A percentile compares a stretch with the other conserved stretches of the same genome.
Evolutionary conservation across 1,140 invertebrate genomes (phyloP).

Genomic region (Hirudo medicinalis): DNA sequence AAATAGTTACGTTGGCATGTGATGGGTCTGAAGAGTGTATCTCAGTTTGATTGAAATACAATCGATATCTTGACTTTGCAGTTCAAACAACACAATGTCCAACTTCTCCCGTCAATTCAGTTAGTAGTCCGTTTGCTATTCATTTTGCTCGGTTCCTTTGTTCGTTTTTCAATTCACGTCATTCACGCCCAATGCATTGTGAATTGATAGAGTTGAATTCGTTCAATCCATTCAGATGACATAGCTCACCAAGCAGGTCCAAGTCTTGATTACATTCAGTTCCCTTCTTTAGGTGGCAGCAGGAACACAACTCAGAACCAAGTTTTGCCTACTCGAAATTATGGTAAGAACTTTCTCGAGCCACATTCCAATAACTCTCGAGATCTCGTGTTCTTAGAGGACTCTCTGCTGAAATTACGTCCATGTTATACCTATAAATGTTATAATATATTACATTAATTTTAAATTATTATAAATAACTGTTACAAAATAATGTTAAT

Average conservation of each 20-base stretch:
- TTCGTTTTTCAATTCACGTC: background rate
- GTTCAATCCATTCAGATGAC: background rate
- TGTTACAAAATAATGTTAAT: too few relatives aligned
- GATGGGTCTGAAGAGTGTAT: background rate
- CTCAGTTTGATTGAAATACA: background rate
- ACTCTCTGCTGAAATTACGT: background rate
- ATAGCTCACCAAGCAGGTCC: slow-evolving; percentile 8
- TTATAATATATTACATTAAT: too few relatives aligned
- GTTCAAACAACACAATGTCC: background rate
- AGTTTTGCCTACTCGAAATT: slow-evolving; percentile 15
- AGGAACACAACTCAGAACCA: slow-evolving; percentile 15
- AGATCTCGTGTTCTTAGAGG: background rate
- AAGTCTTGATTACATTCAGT: slow-evolving; percentile 14
- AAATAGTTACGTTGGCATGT: background rate
- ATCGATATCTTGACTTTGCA: background rate
- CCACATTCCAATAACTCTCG: background rate
- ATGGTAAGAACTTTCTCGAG: background rate
- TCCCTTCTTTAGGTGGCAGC: slow-evolving; percentile 13
- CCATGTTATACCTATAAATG: background rate
- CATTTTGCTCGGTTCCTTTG: background rate
- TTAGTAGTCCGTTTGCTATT: slow-evolving; percentile 2
- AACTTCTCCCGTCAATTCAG: slow-evolving; percentile 16
- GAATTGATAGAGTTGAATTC: background rate
- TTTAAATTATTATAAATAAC: too few relatives aligned
- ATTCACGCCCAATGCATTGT: background rate